These are phyloP conservation scores for Bettongia penicillata DNA, from an alignment of 2,113 vertebrate genomes.

Conservation along the genomic window DNA sequence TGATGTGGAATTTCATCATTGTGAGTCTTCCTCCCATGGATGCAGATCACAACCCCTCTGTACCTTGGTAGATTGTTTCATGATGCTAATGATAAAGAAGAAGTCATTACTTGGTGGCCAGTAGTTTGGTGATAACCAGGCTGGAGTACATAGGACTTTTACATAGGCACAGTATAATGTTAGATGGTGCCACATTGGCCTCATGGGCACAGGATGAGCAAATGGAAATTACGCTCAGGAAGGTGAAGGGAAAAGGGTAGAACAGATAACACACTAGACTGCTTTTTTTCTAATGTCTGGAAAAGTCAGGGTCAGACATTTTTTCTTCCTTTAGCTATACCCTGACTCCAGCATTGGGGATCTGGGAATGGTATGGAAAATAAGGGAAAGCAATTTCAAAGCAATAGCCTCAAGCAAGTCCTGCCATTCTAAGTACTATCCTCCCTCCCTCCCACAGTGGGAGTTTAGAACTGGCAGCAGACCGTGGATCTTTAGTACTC, in stretches of 20 bases:
- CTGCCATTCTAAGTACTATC: no score
- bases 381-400: neutral
- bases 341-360: neutral
- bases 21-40: neutral
- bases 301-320: neutral
- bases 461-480: no score
- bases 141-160: neutral
- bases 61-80: neutral
- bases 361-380: neutral
- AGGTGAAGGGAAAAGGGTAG: neutral
- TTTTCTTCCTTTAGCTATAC: neutral
- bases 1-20: neutral
- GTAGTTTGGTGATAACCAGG: neutral
- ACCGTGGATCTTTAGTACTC: no score
- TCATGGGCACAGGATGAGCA: neutral
- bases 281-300: neutral
- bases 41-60: neutral
- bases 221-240: neutral
- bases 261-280: neutral
- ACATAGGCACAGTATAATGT: neutral
- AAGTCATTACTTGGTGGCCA: neutral
- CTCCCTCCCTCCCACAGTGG: no score
- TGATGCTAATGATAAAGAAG: neutral
- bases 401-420: no score
- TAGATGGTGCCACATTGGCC: neutral